Conservation (phyloP, 1,140 invertebrate species). For the Apis cerana region DNA sequence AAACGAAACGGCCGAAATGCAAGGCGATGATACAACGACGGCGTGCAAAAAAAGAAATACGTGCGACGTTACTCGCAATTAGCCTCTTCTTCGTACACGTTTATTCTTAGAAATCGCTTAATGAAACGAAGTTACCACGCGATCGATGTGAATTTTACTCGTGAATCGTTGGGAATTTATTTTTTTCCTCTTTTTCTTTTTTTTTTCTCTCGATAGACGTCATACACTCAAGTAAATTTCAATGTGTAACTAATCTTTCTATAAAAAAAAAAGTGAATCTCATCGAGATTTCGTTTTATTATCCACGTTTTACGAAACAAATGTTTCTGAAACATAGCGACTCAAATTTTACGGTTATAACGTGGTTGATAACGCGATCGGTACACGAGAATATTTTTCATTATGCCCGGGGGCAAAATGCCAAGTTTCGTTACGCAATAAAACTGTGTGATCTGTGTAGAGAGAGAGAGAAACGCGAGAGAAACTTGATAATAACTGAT, state of each 20-base stretch:
- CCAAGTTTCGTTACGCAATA: slow-evolving; percentile 21
- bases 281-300: no score
- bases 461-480: neutral
- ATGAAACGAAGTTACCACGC: neutral
- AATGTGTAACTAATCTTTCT: no score
- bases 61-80: neutral
- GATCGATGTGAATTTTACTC: neutral
- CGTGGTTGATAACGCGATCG: slow-evolving; percentile 5
- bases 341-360: slow-evolving; percentile 10
- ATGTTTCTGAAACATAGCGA: neutral
- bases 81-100: neutral
- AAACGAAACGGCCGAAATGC: slow-evolving; percentile 4
- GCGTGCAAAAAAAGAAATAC: neutral
- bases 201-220: no score
- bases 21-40: no score
- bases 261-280: no score
- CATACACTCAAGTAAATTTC: no score
- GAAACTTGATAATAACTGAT: slow-evolving; percentile 38
- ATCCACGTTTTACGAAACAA: neutral
- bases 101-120: slow-evolving; percentile 5
- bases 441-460: neutral
- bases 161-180: neutral
- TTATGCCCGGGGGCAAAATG: neutral
- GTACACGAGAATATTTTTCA: slow-evolving; percentile 21
- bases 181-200: no score